Conservation (phyloP, 1,140 invertebrate species). For the Heliconius nattereri region DNA sequence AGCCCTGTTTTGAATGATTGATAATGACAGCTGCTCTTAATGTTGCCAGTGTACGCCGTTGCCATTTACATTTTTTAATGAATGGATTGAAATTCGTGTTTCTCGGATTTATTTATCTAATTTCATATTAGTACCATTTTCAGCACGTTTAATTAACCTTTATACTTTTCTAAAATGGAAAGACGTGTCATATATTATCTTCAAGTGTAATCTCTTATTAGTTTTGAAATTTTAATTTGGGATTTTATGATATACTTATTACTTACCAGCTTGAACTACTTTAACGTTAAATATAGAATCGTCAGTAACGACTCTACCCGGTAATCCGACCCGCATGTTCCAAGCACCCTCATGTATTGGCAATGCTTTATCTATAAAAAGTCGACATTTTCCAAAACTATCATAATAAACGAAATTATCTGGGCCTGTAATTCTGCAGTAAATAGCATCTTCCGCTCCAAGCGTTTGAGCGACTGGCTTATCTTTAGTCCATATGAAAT, state of each 20-base stretch:
- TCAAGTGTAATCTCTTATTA: too few species aligned
- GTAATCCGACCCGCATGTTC: slow-evolving; percentile 50
- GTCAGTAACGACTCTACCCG: slow-evolving; percentile 51
- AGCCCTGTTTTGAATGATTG: too few species aligned
- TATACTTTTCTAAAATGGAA: too few species aligned
- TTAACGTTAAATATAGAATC: slow-evolving; percentile 46
- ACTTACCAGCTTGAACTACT: slow-evolving; percentile 48
- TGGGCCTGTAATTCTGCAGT: slow-evolving; percentile 54
- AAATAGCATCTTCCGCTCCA: slow-evolving; percentile 58
- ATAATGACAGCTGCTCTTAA: too few species aligned
- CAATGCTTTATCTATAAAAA: slow-evolving; percentile 51
- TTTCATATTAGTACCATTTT: too few species aligned
- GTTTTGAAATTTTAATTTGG: too few species aligned
- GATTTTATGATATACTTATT: neutral
- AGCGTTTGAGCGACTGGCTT: slow-evolving; percentile 42
- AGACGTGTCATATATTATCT: too few species aligned
- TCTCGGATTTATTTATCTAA: too few species aligned
- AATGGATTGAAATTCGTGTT: too few species aligned
- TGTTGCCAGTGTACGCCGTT: too few species aligned
- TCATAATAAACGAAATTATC: slow-evolving; percentile 48
- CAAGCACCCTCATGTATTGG: slow-evolving; percentile 53
- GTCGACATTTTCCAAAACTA: slow-evolving; percentile 58
- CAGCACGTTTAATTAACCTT: too few species aligned
- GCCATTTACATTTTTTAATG: too few species aligned
- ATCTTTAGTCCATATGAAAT: slow-evolving; percentile 42